Evolutionary conservation across 2,113 vertebrate genomes (phyloP), one percentile per base, ranked within the genome.

Genomic region (Parus major): DNA sequence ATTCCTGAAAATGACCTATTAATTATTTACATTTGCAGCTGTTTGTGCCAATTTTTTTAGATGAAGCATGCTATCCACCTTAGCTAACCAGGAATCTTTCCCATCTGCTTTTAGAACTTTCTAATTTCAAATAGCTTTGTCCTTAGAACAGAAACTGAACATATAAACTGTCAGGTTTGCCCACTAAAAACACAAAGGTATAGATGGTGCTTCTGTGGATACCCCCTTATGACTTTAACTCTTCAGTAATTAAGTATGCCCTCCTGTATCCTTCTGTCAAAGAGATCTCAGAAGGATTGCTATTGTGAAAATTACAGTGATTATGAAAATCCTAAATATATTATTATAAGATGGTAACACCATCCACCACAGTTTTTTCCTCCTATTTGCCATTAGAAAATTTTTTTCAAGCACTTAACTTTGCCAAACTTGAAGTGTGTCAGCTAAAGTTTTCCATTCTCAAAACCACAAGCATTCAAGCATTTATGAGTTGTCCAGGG

Each of bases 401-500:
- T 28, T n/a, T 93, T 49, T 93, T 82, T 93, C 31, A 78, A 90
- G 56, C 39, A 63, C 47, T 90, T 70, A 24, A 66, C 44, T 88
- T 88, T 60, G 44, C 83, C 86, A 88, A 1, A 64, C 12, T 89
- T 69, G 18, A 82, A 93, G 35, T 27, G 35, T 83, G 91, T 75
- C 68, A 88, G 77, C 91, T 93, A 22, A 86, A 88, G 36, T 71
- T 94, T 96, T 95, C 88, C 88, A 79, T 86, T 90, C 86, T 81
- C 57, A 81, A 94, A 97, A 82, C 88, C 92, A 93, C 91, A 95
- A 86, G 56, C 35, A 94, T 83, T 90, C 64, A 70, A 92, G 39
- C 41, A 86, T 82, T 92, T 92, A 82, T 86, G 80, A 86, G 35
- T 12, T 86, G 21, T 39, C 22, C 1, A 1, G 12, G 27, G 69